Evolutionary conservation across 2,888 invertebrate genomes (phyloP).

Genomic region (Cosmia pyralina): DNA sequence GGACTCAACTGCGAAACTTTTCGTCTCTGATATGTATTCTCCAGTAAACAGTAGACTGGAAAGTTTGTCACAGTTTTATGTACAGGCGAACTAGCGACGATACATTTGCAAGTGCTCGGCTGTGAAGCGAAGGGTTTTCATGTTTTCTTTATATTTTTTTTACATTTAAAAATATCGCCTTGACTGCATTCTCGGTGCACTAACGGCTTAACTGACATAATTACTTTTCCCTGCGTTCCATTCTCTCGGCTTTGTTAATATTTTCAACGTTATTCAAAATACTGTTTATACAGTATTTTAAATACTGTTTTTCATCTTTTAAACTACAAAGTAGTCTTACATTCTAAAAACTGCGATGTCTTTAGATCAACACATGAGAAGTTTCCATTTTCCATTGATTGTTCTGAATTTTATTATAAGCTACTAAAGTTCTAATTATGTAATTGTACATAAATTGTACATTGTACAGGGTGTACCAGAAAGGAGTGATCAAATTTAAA

Average conservation of each 20-base stretch:
- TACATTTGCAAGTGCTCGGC: slow-evolving; percentile 60
- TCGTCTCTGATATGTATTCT: slow-evolving; percentile 75
- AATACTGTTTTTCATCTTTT: slow-evolving; percentile 2
- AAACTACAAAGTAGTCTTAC: background rate
- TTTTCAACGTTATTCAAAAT: slow-evolving; percentile 28
- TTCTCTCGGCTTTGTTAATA: slow-evolving; percentile 39
- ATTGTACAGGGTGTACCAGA: too few relatives aligned
- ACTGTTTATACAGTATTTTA: too few relatives aligned
- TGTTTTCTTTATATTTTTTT: slow-evolving; percentile 43
- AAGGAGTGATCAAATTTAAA: too few relatives aligned
- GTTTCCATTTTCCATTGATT: too few relatives aligned
- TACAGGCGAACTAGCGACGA: slow-evolving; percentile 67
- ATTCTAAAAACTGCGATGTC: too few relatives aligned
- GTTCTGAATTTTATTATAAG: too few relatives aligned
- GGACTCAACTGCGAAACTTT: slow-evolving; percentile 79
- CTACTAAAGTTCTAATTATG: too few relatives aligned
- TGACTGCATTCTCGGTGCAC: slow-evolving; percentile 29
- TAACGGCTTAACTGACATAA: slow-evolving; percentile 42
- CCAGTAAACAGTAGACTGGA: slow-evolving; percentile 73
- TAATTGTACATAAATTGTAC: too few relatives aligned
- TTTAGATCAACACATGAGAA: too few relatives aligned
- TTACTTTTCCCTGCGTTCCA: slow-evolving; percentile 36
- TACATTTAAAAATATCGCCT: slow-evolving; percentile 50
- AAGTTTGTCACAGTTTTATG: slow-evolving; percentile 72
- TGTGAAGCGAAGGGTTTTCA: slow-evolving; percentile 44